A percentile compares a stretch with the other conserved stretches of the same genome.
phyloP scores from a whole-genome alignment of 1,140 invertebrate species.

The Drosophila santomea region DNA sequence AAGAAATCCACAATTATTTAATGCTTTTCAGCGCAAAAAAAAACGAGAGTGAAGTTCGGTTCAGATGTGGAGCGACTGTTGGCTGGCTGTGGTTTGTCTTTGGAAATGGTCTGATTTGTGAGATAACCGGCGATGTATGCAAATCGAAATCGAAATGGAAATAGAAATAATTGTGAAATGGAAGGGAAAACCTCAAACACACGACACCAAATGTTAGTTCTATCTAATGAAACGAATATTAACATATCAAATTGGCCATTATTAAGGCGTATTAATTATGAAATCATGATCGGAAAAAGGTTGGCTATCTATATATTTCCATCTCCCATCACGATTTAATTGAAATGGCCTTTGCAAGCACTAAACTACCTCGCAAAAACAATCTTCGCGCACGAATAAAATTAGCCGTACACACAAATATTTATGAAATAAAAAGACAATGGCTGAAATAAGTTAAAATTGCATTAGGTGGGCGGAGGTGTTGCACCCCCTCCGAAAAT shows the following conservation, averaged over 20 bases:
- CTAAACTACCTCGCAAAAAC: slow-evolving; percentile 37
- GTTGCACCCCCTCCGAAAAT: slow-evolving; percentile 20
- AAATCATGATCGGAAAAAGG: slow-evolving; percentile 42
- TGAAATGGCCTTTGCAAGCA: slow-evolving; percentile 54
- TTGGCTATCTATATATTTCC: slow-evolving; percentile 37
- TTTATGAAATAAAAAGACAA: slow-evolving; percentile 61
- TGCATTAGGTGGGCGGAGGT: slow-evolving; percentile 71
- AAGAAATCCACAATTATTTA: slow-evolving; percentile 64
- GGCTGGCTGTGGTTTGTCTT: slow-evolving; percentile 53
- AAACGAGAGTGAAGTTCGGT: slow-evolving; percentile 79
- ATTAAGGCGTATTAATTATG: slow-evolving; percentile 41
- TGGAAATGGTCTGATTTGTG: slow-evolving; percentile 50
- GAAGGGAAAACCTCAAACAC: slow-evolving; percentile 26
- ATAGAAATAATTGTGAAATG: slow-evolving; percentile 35
- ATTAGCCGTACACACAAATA: slow-evolving; percentile 48
- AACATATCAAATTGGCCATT: slow-evolving; percentile 30
- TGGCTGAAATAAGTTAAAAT: slow-evolving; percentile 42
- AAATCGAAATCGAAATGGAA: slow-evolving; percentile 19
- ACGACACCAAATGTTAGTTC: slow-evolving; percentile 18
- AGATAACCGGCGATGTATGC: slow-evolving; percentile 51
- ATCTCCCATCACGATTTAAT: slow-evolving; percentile 73
- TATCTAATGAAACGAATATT: slow-evolving; percentile 15
- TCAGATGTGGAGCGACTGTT: slow-evolving; percentile 39
- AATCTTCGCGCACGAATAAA: slow-evolving; percentile 38
- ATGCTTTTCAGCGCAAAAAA: slow-evolving; percentile 68